Evolutionary conservation across 1,140 invertebrate species (phyloP).

Genomic region (Lepidostoma basale): DNA sequence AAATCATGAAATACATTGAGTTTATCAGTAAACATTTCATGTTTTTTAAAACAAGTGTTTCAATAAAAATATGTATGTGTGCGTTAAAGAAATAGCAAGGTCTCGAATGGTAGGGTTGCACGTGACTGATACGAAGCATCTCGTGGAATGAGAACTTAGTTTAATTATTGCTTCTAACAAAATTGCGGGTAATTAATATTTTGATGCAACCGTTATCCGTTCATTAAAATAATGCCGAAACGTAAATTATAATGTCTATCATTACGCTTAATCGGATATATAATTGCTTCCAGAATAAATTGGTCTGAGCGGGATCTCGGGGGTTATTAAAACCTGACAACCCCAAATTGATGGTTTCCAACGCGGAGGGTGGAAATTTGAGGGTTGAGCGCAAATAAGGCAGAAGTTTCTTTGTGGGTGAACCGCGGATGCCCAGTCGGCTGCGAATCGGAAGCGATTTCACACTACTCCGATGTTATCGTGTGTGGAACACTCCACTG

Average conservation of each 20-base stretch:
- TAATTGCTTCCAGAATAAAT: slow-evolving; percentile 44
- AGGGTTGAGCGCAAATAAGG: slow-evolving; percentile 36
- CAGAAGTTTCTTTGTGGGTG: slow-evolving; percentile 43
- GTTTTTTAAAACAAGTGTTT: no score
- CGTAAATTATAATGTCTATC: slow-evolving; percentile 40
- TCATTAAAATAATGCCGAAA: slow-evolving; percentile 37
- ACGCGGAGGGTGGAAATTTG: slow-evolving; percentile 1
- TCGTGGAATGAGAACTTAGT: no score
- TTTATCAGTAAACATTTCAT: no score
- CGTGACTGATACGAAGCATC: no score
- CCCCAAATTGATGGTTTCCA: slow-evolving; percentile 41
- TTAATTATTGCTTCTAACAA: not conserved
- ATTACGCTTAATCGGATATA: slow-evolving; percentile 41
- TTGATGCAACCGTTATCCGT: slow-evolving; percentile 30
- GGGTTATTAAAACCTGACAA: slow-evolving; percentile 44
- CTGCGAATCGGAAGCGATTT: slow-evolving; percentile 38
- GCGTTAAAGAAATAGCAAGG: no score
- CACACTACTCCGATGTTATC: no score
- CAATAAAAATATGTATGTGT: no score
- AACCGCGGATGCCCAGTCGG: slow-evolving; percentile 29
- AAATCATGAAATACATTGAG: no score
- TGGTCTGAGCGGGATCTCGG: slow-evolving; percentile 24
- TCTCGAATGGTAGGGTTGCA: no score
- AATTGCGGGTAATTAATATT: slow-evolving; percentile 24
- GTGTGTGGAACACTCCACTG: no score